phyloP scores from a whole-genome alignment of 2,888 invertebrate genomes.

The Amphipoea oculea region DNA sequence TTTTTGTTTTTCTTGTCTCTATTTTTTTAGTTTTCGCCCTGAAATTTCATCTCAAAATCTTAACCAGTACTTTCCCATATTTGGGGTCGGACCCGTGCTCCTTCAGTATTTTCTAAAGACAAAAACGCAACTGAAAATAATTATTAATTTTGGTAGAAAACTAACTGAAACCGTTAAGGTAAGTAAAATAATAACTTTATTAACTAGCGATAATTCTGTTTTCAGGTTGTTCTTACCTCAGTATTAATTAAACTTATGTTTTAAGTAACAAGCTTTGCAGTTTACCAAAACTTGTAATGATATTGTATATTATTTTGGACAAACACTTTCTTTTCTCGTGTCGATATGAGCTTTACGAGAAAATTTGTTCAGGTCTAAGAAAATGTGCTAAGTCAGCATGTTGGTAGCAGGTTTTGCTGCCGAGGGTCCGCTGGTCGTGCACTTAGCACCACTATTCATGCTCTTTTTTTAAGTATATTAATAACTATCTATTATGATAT shows the following conservation, averaged over 20 bases:
- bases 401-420: neutral
- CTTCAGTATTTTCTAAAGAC: neutral
- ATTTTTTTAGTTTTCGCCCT: neutral
- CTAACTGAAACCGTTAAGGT: neutral
- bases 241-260: constrained; percentile 11
- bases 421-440: neutral
- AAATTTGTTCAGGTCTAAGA: neutral
- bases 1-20: neutral
- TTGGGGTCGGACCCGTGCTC: too few species aligned
- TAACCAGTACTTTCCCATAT: neutral
- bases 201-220: neutral
- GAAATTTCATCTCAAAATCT: neutral
- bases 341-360: neutral
- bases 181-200: neutral
- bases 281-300: neutral
- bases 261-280: neutral
- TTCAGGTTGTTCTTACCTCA: neutral
- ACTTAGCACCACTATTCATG: neutral
- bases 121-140: neutral
- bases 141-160: neutral
- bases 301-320: neutral
- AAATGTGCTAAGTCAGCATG: neutral
- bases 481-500: neutral
- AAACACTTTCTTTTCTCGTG: neutral
- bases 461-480: neutral